Evolutionary conservation across 2,797 vertebrate genomes (phyloP).

Genomic region (Fundulus diaphanus): DNA sequence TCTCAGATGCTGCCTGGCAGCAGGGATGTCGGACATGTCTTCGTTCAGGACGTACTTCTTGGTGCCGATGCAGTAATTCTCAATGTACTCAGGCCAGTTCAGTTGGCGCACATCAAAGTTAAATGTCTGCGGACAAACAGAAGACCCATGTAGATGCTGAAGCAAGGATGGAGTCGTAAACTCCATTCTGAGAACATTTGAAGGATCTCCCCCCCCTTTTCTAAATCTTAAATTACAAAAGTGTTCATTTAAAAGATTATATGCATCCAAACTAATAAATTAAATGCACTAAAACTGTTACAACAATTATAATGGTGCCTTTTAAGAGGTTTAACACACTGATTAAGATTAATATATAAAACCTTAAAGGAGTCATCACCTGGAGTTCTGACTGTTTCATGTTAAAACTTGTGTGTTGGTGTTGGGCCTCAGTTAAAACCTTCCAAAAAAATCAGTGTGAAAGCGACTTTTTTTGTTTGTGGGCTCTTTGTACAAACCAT

Average conservation of each 20-base stretch:
- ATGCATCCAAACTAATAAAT: background rate
- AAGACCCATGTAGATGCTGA: background rate
- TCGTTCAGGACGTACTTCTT: slow-evolving; percentile 97
- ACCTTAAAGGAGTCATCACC: too few species aligned
- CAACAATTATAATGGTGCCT: background rate
- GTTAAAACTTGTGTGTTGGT: too few species aligned
- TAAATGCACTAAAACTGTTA: background rate
- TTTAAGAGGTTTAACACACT: background rate
- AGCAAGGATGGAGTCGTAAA: background rate
- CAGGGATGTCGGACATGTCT: slow-evolving; percentile 94
- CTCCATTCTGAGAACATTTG: background rate
- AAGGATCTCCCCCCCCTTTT: too few species aligned
- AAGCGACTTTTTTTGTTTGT: too few species aligned
- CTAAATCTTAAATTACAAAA: background rate
- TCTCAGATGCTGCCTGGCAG: slow-evolving; percentile 89
- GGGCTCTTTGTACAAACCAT: too few species aligned
- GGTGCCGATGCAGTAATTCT: slow-evolving; percentile 93
- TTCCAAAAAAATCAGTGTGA: too few species aligned
- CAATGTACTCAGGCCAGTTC: slow-evolving; percentile 96
- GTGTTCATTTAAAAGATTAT: background rate
- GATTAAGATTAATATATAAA: too few species aligned
- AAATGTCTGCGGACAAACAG: slow-evolving; percentile 82
- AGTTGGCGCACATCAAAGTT: slow-evolving; percentile 96
- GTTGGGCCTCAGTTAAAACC: too few species aligned
- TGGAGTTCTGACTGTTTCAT: too few species aligned